Conservation (phyloP, 2,113 vertebrate species). For the Triplophysa tibetana region DNA sequence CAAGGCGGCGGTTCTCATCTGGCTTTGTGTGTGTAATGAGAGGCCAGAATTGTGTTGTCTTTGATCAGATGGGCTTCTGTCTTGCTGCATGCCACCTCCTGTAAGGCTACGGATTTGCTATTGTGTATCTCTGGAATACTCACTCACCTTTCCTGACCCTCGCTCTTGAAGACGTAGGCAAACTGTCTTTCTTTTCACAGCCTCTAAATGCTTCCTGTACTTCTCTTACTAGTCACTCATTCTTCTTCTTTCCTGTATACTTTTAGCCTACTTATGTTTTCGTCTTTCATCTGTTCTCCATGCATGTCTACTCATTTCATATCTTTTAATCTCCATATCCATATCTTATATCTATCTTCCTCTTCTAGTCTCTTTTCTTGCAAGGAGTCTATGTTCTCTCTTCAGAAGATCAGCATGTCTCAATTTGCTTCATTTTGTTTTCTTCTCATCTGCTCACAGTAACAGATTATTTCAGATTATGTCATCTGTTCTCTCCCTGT, state of each 20-base stretch:
- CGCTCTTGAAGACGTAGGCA: background rate
- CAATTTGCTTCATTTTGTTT: constrained; percentile 28
- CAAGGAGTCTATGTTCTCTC: too few relatives aligned
- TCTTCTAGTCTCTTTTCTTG: too few relatives aligned
- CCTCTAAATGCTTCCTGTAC: background rate
- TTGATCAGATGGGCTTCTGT: constrained; percentile 45
- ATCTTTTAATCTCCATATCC: too few relatives aligned
- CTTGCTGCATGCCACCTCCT: constrained; percentile 15
- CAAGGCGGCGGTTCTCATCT: constrained; percentile 8
- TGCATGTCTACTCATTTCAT: background rate
- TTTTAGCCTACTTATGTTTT: background rate
- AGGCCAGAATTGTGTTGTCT: constrained; percentile 37
- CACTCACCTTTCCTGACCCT: background rate
- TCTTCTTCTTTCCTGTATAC: background rate
- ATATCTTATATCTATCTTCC: too few relatives aligned
- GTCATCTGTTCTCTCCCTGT: background rate
- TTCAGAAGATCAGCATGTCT: background rate
- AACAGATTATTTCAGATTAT: background rate
- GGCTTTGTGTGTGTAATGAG: constrained; percentile 45
- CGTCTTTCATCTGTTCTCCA: background rate
- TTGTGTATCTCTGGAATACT: constrained; percentile 30
- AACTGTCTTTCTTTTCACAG: background rate
- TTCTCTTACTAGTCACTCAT: background rate
- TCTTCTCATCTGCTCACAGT: background rate
- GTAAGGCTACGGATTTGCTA: constrained; percentile 38